Evolutionary conservation across 2,888 invertebrate genomes (phyloP).

Genomic region (Leucophora obtusa): DNA sequence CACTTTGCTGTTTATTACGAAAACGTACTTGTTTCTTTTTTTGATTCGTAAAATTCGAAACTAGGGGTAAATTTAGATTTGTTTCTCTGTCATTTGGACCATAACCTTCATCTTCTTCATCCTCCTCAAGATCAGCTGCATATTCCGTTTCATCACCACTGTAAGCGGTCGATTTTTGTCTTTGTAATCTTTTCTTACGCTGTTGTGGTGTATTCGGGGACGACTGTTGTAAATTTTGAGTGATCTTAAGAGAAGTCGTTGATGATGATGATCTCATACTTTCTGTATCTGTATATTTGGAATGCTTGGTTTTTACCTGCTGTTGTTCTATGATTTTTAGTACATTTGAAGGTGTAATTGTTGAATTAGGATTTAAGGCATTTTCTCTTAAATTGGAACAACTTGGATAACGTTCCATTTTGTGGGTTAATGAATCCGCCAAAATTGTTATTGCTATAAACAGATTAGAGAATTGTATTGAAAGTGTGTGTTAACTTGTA

Average conservation of each 20-base stretch:
- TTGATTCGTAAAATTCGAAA: slow-evolving; percentile 51
- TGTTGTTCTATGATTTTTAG: slow-evolving; percentile 51
- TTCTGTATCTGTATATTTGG: slow-evolving; percentile 31
- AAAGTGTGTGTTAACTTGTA: background rate
- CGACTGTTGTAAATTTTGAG: slow-evolving; percentile 5
- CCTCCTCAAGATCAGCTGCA: slow-evolving; percentile 72
- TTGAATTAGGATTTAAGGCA: slow-evolving; percentile 33
- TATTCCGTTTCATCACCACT: slow-evolving; percentile 68
- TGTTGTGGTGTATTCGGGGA: slow-evolving; percentile 46
- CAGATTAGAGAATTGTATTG: background rate
- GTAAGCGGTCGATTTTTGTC: slow-evolving; percentile 68
- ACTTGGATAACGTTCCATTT: slow-evolving; percentile 46
- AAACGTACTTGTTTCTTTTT: slow-evolving; percentile 61
- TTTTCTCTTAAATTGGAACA: slow-evolving; percentile 56
- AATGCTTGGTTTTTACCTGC: slow-evolving; percentile 27
- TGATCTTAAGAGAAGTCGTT: slow-evolving; percentile 23
- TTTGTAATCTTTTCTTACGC: slow-evolving; percentile 70
- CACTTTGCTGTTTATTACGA: slow-evolving; percentile 59
- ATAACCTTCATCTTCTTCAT: slow-evolving; percentile 61
- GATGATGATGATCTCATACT: slow-evolving; percentile 15
- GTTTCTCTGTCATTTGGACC: slow-evolving; percentile 44
- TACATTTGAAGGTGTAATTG: slow-evolving; percentile 20
- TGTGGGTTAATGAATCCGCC: background rate
- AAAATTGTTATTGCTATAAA: background rate
- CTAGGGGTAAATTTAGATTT: slow-evolving; percentile 26